Evolutionary conservation across 1,140 invertebrate species (phyloP), one percentile per base, ranked within the genome.

Genomic region (Drosophila melanogaster): DNA sequence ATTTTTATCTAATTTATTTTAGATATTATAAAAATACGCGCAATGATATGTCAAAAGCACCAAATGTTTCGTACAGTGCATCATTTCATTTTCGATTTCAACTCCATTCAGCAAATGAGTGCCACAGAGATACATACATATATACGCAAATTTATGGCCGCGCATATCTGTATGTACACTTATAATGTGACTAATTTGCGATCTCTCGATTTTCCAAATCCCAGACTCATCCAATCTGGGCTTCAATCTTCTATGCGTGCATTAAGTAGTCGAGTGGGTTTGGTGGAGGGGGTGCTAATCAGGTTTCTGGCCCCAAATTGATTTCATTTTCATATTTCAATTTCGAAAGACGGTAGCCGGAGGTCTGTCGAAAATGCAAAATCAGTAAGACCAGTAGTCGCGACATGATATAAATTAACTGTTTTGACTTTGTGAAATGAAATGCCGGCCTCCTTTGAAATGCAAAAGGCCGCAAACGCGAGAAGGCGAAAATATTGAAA

Each of bases 351-450:
- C 62, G 61, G 69, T 62, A 74, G 61, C 57, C 69, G 46, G 53
- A 70, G 55, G 49, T 77, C 56, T 60, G 75, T 78, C 75, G 74
- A 87, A 91, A 91, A 91, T 91, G 84, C 85, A 90, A 91, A 91
- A 91, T 91, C 90, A 91, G 90, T 91, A 91, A 91, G 90, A 91
- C 90, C 90, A 91, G 90, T 91, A 91, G 90, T 91, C 90, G 90
- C 90, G 90, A 91, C 90, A 91, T 91, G 90, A 91, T 91, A 91
- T 91, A 91, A 91, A 91, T 91, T 91, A 91, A 91, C 90, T 91
- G 90, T 91, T 91, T 91, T 91, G 90, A 91, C 90, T 91, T 91
- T 91, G 85, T 90, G 81, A 91, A 91, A 90, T 90, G 84, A 89
- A 89, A 89, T 89, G 84, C 84, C 84, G 84, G 84, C 44, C 72